phyloP scores from a whole-genome alignment of 1,140 invertebrate genomes.

The Apolygus lucorum region DNA sequence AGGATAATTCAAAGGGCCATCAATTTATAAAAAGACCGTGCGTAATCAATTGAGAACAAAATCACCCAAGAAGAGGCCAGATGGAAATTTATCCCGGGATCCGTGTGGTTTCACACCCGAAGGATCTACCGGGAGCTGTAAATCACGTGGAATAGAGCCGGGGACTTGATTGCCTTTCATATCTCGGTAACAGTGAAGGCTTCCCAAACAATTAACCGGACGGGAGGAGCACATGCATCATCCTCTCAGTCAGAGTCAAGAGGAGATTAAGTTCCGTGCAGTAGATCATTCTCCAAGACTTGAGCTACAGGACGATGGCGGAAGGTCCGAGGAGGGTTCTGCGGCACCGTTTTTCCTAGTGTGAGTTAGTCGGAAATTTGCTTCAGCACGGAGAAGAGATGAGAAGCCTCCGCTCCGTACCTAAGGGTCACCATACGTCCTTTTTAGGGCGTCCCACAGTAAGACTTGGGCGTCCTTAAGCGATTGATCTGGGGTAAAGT shows the following conservation, averaged over 20 bases:
- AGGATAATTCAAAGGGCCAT: no score
- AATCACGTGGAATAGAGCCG: background rate
- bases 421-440: no score
- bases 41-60: background rate
- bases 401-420: no score
- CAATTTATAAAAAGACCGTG: no score
- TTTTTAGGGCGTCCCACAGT: no score
- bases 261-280: background rate
- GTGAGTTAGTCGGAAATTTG: no score
- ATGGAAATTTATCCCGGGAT: background rate
- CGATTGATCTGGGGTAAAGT: no score
- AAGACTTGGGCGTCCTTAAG: no score
- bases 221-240: background rate
- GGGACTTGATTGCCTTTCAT: background rate
- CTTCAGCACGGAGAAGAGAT: no score
- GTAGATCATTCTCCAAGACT: background rate
- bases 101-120: background rate
- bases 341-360: no score
- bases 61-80: background rate
- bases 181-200: background rate
- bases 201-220: background rate
- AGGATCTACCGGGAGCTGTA: background rate
- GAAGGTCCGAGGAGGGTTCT: no score
- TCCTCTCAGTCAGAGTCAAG: background rate
- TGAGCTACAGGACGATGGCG: no score